A percentile compares a stretch with the other conserved stretches of the same genome.
phyloP scores from a whole-genome alignment of 1,140 invertebrate genomes.

The Pseudomyrmex pallidus region DNA sequence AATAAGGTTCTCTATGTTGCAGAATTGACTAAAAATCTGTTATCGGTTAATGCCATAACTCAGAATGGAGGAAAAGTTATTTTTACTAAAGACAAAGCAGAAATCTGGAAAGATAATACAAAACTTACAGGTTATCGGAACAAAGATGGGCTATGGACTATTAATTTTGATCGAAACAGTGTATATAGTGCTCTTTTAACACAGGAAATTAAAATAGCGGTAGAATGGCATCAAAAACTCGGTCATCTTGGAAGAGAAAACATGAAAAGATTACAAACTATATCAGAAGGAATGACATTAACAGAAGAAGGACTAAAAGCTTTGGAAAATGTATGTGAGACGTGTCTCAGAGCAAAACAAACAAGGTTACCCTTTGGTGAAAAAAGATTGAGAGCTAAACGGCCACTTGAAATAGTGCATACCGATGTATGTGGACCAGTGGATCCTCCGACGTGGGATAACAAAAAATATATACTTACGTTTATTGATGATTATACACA shows the following conservation, averaged over 20 bases:
- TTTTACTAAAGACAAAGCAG: not conserved
- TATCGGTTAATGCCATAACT: constrained; percentile 1
- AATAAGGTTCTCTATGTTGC: constrained; percentile 6
- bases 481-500: no score
- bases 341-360: no score
- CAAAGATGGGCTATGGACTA: not conserved
- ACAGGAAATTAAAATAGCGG: not conserved
- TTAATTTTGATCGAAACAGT: not conserved
- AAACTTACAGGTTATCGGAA: not conserved
- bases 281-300: not conserved
- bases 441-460: no score
- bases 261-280: not conserved
- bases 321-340: not conserved
- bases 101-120: not conserved
- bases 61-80: not conserved
- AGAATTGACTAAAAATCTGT: not conserved
- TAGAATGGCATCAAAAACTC: constrained; percentile 1
- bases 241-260: not conserved
- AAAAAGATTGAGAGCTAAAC: no score
- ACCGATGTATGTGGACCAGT: no score
- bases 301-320: not conserved
- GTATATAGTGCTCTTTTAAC: not conserved
- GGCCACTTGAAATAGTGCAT: no score
- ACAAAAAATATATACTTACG: no score
- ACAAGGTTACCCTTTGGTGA: no score